Evolutionary conservation across 2,113 vertebrate genomes (phyloP), one percentile per base, ranked within the genome.

Genomic region (Sapajus apella): DNA sequence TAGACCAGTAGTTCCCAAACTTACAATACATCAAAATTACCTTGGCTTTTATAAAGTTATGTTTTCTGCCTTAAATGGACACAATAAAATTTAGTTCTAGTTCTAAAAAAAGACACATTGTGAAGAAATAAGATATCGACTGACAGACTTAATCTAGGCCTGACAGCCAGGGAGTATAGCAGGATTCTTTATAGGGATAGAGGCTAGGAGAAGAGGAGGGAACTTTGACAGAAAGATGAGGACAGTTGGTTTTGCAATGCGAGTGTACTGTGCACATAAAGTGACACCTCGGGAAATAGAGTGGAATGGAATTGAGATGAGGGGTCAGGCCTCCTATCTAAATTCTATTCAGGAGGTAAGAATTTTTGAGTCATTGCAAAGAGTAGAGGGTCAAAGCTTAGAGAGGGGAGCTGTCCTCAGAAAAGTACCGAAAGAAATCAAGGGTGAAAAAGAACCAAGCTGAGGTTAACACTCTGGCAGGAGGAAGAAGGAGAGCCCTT

Each of bases 391-490:
- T 16, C 16, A n/a, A 64, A n/a, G 64, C 55, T 76, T 43, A 80
- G 55, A 55, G 20, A 87, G 21, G 50, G 72, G 55, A 50, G 23
- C 55, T 25, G 56, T 73, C 55, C 18, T 81, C 73, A 80, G 90
- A 91, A 88, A 8, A 83, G 23, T 90, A 92, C 18, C 73, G 56
- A 80, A 70, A 79, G n/a, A 95, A 97, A 90, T 90, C 80, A 68
- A 47, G 68, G 23, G 40, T 55, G 32, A 70, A 40, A 91, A 84
- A 66, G 91, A 96, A 20, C 10, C 40, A 87, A 52, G 58, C 66
- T 52, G 47, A 73, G 40, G 50, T 9, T 45, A 56, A 83, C 64
- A 66, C 25, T 68, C 55, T 56, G 18, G 30, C 32, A 81, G 52
- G 43, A 58, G 47, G 47, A 75, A 92, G 16, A 75, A 92, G 16